Conservation (phyloP, 2,113 vertebrate species). For the Nettapus auritus region DNA sequence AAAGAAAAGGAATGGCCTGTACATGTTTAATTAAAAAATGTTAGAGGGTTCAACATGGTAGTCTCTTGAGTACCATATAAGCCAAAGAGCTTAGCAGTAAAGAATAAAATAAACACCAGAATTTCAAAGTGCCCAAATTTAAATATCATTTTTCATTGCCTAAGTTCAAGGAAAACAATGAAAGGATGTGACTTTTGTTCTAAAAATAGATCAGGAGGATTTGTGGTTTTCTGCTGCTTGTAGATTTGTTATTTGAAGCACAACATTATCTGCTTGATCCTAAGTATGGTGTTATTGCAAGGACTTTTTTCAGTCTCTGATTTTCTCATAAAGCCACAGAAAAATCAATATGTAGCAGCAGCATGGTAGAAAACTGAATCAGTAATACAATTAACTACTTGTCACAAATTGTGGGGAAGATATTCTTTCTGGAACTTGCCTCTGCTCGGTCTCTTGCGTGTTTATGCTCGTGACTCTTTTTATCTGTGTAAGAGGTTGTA, state of each 20-base stretch:
- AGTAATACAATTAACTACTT: not conserved
- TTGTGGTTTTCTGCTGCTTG: constrained; percentile 49
- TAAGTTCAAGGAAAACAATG: constrained; percentile 60
- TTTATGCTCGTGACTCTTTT: not conserved
- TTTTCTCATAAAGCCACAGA: not conserved
- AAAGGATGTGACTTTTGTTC: constrained; percentile 67
- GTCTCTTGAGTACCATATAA: not conserved
- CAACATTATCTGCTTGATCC: not conserved
- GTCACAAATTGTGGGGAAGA: not conserved
- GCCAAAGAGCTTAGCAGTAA: not conserved
- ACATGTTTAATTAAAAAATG: not conserved
- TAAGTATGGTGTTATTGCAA: not conserved
- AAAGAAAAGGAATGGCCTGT: not conserved
- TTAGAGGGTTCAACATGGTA: not conserved
- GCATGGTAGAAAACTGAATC: not conserved
- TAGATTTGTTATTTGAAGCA: not conserved
- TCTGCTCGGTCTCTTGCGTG: not conserved
- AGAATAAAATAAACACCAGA: not conserved
- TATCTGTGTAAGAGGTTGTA: not conserved
- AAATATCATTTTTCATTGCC: constrained; percentile 52
- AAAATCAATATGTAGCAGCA: not conserved
- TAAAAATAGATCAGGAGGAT: constrained; percentile 48
- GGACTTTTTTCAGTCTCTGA: not conserved
- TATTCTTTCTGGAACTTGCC: not conserved
- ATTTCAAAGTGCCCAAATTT: constrained; percentile 24